Conservation (phyloP, 2,797 vertebrate species). For the Chloroceryle inda region DNA sequence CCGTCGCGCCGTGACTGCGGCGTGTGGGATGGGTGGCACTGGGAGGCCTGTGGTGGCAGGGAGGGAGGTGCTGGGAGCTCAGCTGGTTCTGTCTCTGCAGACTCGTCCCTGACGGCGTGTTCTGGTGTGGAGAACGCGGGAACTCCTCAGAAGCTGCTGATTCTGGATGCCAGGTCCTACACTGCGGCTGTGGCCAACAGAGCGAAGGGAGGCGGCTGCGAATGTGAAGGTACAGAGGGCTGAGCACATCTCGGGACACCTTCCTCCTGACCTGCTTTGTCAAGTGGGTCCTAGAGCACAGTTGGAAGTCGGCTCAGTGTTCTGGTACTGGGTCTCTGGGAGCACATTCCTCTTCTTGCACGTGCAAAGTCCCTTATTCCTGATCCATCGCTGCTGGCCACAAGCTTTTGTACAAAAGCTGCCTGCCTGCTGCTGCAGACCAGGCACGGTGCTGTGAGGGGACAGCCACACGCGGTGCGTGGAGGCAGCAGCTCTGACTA, state of each 20-base stretch:
- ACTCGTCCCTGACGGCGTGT: conserved; percentile 91
- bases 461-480: rapidly evolving
- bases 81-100: conserved; percentile 72
- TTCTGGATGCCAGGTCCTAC: conserved; percentile 96
- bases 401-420: not conserved
- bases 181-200: conserved; percentile 97
- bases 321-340: not conserved
- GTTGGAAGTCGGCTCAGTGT: rapidly evolving
- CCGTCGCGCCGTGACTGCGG: rapidly evolving
- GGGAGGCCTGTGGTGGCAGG: rapidly evolving
- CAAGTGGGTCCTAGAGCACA: not conserved
- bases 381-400: rapidly evolving
- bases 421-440: not conserved
- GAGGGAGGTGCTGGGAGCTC: not conserved
- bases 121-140: conserved; percentile 87
- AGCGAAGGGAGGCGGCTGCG: conserved; percentile 97
- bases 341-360: rapidly evolving
- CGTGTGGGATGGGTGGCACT: not conserved
- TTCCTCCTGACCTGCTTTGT: not conserved
- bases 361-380: rapidly evolving
- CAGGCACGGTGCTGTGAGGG: not conserved
- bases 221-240: conserved; percentile 90
- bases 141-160: conserved; percentile 93
- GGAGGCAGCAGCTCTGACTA: not conserved
- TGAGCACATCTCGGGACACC: not conserved